Evolutionary conservation across 2,888 invertebrate genomes (phyloP).

Genomic region (Sphecodes monilicornis): DNA sequence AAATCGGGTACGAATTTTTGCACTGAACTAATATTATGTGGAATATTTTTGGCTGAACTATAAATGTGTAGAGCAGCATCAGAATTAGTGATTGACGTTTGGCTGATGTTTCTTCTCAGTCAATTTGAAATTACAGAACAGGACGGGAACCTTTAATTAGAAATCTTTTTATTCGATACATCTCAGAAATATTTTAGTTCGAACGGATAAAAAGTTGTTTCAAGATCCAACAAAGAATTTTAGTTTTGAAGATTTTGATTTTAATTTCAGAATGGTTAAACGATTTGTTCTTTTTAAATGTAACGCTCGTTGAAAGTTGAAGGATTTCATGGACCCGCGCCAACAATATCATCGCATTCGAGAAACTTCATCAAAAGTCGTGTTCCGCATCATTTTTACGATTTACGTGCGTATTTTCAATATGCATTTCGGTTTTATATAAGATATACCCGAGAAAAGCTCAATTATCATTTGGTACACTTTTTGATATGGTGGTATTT

Average conservation of each 20-base stretch:
- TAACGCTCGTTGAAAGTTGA: background rate
- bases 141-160: background rate
- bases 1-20: too few relatives aligned
- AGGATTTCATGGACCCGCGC: constrained; percentile 6
- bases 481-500: constrained; percentile 50
- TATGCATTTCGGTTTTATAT: constrained; percentile 42
- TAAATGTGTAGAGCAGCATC: background rate
- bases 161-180: background rate
- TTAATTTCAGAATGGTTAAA: background rate
- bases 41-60: background rate
- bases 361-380: constrained; percentile 24
- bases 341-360: constrained; percentile 24
- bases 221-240: background rate
- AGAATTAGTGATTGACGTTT: background rate
- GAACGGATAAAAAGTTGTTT: background rate
- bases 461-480: constrained; percentile 49
- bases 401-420: constrained; percentile 28
- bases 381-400: constrained; percentile 42
- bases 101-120: background rate
- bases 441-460: constrained; percentile 26
- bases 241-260: background rate
- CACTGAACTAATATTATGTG: too few relatives aligned
- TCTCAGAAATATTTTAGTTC: background rate
- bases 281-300: background rate
- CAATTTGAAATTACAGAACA: background rate